Evolutionary conservation across 2,797 vertebrate species (phyloP).

Genomic region (Dipus sagitta): DNA sequence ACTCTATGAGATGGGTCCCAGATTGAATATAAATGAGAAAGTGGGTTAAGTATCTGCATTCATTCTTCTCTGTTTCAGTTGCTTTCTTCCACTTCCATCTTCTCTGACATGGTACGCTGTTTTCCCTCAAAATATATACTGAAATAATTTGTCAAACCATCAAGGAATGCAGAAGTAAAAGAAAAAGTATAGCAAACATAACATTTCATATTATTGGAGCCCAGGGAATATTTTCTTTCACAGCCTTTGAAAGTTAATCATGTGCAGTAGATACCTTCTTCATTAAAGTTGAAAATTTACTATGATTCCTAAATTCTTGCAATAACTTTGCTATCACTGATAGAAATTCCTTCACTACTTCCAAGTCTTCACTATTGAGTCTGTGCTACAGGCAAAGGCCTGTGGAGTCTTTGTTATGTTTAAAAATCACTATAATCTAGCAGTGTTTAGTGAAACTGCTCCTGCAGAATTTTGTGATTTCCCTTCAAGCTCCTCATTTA

Average conservation of each 20-base stretch:
- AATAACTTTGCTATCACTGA: neutral
- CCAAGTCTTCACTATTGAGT: neutral
- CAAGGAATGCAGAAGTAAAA: no score
- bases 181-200: no score
- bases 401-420: neutral
- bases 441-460: neutral
- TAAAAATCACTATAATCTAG: neutral
- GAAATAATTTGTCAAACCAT: no score
- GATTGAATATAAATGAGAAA: no score
- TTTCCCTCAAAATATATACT: no score
- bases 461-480: neutral
- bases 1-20: no score
- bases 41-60: no score
- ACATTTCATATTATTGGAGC: no score
- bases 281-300: neutral
- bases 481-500: slow-evolving; percentile 7
- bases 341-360: slow-evolving; percentile 8
- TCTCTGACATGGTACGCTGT: no score
- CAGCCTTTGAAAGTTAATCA: neutral
- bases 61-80: no score
- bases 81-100: no score
- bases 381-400: neutral
- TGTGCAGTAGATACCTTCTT: neutral
- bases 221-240: no score
- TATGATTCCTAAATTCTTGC: neutral